Percentiles rank a stretch among this genome's conserved stretches.
These are phyloP conservation scores for Pollachius pollachius DNA, from an alignment of 2,113 vertebrate species.

Conservation along the genomic window DNA sequence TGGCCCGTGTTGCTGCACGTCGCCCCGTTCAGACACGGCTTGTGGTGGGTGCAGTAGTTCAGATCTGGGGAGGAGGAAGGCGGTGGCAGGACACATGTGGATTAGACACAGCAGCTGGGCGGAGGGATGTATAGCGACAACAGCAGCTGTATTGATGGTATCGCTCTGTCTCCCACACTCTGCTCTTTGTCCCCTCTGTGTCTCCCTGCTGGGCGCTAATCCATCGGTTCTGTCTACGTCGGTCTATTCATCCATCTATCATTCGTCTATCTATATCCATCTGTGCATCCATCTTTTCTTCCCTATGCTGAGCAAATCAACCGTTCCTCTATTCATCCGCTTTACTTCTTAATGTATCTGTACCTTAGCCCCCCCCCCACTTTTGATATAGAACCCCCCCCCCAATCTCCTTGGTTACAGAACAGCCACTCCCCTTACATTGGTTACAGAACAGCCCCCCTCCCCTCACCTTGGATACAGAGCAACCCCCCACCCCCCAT, in stretches of 20 bases:
- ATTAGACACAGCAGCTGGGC: conserved; percentile 59
- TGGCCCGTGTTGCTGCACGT: conserved; percentile 97
- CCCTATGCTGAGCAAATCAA: no score
- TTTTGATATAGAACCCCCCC: not conserved
- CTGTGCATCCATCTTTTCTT: not conserved
- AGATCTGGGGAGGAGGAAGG: conserved; percentile 75
- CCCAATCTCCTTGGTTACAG: no score
- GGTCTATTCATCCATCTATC: not conserved
- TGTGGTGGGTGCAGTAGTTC: conserved; percentile 98
- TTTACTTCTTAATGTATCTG: not conserved
- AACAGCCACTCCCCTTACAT: not conserved
- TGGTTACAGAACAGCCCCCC: not conserved
- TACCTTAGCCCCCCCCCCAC: not conserved
- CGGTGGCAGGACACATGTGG: conserved; percentile 54
- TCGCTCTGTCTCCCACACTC: conserved; percentile 36
- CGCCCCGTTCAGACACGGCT: conserved; percentile 94
- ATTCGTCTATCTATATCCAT: not conserved
- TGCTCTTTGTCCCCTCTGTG: conserved; percentile 13
- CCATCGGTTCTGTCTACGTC: no score
- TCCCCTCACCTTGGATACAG: not conserved
- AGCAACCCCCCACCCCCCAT: not conserved
- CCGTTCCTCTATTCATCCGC: no score
- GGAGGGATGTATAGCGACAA: conserved; percentile 8
- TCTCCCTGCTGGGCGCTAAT: not conserved
- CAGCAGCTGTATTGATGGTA: conserved; percentile 38